A percentile compares a stretch with the other conserved stretches of the same genome.
Conservation (phyloP, 2,113 vertebrate genomes). For the Entomyzon cyanotis region DNA sequence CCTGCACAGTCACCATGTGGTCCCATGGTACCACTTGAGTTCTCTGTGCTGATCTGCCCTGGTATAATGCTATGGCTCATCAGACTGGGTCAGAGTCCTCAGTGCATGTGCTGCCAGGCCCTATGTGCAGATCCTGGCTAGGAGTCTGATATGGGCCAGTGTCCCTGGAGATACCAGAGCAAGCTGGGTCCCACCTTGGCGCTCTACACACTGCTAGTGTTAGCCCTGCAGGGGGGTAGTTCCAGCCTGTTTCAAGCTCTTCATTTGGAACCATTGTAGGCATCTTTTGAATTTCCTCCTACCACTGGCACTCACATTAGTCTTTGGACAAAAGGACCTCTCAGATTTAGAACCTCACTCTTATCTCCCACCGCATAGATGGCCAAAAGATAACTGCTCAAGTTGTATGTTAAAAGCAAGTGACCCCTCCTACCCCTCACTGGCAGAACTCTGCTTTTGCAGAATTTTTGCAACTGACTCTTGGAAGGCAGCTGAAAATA, state of each 20-base stretch:
- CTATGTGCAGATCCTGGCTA: background rate
- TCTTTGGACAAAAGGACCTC: background rate
- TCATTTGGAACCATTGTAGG: background rate
- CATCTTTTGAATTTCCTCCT: background rate
- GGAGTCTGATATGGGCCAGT: fast-evolving
- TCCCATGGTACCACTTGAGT: background rate
- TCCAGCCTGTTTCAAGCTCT: background rate
- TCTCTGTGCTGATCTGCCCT: background rate
- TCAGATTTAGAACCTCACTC: background rate
- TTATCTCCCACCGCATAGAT: background rate
- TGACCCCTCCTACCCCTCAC: background rate
- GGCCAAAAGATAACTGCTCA: background rate
- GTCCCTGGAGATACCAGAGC: background rate
- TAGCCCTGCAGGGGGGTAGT: background rate
- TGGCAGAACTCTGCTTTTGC: background rate
- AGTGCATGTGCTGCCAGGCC: background rate
- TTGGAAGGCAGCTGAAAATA: background rate
- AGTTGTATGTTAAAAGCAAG: background rate
- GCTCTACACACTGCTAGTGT: fast-evolving
- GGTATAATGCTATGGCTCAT: background rate
- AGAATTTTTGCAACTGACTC: background rate
- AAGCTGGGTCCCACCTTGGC: background rate
- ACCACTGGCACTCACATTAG: background rate
- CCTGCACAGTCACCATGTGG: background rate
- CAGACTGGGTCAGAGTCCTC: background rate